Percentiles rank a stretch among this genome's conserved stretches.
Evolutionary conservation across 2,888 invertebrate species (phyloP).

Genomic region (Phlogophora meticulosa): DNA sequence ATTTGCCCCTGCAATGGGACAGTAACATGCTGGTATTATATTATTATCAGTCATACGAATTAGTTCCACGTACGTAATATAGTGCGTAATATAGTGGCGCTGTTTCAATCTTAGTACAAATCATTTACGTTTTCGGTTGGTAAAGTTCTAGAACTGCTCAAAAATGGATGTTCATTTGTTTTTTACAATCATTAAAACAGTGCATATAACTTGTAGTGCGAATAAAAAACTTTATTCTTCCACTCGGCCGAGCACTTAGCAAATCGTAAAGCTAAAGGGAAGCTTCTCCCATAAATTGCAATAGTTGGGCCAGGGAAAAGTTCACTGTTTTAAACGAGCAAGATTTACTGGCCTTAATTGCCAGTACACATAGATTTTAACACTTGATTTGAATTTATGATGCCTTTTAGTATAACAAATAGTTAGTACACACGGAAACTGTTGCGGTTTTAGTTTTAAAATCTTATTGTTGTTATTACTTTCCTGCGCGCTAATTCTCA

Average conservation of each 20-base stretch:
- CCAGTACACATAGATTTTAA: slow-evolving; percentile 47
- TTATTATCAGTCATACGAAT: too few species aligned
- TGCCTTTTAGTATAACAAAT: slow-evolving; percentile 46
- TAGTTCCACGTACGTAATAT: too few species aligned
- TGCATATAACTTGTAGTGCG: not conserved
- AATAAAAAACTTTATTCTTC: slow-evolving; percentile 40
- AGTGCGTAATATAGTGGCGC: too few species aligned
- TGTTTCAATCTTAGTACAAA: too few species aligned
- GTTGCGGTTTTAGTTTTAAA: not conserved
- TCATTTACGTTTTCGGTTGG: too few species aligned
- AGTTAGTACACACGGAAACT: slow-evolving; percentile 39
- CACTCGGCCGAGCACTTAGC: slow-evolving; percentile 49
- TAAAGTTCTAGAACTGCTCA: too few species aligned
- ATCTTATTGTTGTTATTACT: slow-evolving; percentile 1
- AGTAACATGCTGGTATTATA: too few species aligned
- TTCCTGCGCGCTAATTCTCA: too few species aligned
- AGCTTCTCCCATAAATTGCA: slow-evolving; percentile 62
- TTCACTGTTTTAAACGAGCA: slow-evolving; percentile 38
- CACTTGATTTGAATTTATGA: slow-evolving; percentile 51
- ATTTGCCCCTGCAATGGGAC: too few species aligned
- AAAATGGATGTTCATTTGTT: not conserved
- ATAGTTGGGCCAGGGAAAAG: slow-evolving; percentile 30
- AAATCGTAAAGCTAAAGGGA: slow-evolving; percentile 62
- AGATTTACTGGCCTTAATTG: slow-evolving; percentile 46
- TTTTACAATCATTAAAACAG: not conserved